phyloP scores from a whole-genome alignment of 2,888 invertebrate genomes.

The Archaeoteleia sp. region DNA sequence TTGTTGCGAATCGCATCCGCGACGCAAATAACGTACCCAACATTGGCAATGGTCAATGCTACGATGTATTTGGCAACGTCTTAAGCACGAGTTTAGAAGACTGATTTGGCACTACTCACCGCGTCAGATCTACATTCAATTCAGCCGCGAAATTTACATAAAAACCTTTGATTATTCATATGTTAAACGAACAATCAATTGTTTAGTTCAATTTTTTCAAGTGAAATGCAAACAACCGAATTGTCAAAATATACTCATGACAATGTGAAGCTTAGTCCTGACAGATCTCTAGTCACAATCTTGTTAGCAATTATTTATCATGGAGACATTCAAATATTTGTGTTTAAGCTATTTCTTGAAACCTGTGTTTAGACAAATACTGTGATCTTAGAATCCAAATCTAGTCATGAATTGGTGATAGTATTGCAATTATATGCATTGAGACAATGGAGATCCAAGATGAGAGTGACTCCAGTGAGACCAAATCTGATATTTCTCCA shows the following conservation, averaged over 20 bases:
- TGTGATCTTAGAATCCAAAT: slow-evolving; percentile 9
- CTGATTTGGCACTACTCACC: slow-evolving; percentile 36
- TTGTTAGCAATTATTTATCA: no score
- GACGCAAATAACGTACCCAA: slow-evolving; percentile 54
- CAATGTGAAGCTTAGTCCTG: no score
- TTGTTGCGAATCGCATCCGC: slow-evolving; percentile 47
- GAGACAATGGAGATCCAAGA: slow-evolving; percentile 65
- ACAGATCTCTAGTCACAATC: no score
- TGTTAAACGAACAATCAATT: no score
- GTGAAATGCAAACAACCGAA: no score
- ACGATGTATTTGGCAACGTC: slow-evolving; percentile 53
- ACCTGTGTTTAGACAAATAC: slow-evolving; percentile 3
- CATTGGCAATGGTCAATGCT: slow-evolving; percentile 54
- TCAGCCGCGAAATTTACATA: slow-evolving; percentile 16
- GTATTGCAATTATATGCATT: slow-evolving; percentile 3
- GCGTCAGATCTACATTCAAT: slow-evolving; percentile 24
- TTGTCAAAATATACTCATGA: no score
- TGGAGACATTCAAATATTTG: no score
- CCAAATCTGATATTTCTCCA: slow-evolving; percentile 64
- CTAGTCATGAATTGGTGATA: slow-evolving; percentile 22
- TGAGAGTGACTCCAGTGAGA: slow-evolving; percentile 56
- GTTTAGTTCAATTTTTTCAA: no score
- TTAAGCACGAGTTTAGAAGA: slow-evolving; percentile 48
- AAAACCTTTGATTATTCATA: no score
- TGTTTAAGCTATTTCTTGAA: no score